Percentiles rank a stretch among this genome's conserved stretches.
phyloP scores from a whole-genome alignment of 2,797 vertebrate species.

The Gobio occitaniae region DNA sequence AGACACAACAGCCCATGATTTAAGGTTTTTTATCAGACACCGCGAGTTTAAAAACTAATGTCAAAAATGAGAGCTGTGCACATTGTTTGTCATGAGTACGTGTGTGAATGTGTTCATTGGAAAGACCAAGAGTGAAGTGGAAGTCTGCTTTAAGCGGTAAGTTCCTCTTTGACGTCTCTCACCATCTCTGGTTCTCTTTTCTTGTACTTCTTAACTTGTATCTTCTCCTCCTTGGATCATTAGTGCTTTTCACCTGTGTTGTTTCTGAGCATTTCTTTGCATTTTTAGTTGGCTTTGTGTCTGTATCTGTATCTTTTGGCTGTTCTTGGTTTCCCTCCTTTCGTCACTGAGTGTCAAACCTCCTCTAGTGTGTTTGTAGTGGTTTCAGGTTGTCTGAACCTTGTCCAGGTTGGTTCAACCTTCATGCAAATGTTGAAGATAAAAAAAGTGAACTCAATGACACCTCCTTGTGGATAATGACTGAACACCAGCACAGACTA shows the following conservation, averaged over 20 bases:
- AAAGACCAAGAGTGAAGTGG: constrained; percentile 16
- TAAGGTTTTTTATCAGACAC: neutral
- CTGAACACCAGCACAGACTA: neutral
- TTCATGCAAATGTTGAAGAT: neutral
- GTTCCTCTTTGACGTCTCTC: constrained; percentile 7
- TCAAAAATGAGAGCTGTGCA: neutral
- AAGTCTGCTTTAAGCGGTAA: constrained; percentile 1
- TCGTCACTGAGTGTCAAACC: neutral
- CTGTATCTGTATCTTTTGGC: neutral
- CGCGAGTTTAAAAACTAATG: neutral
- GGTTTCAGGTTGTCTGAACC: constrained; percentile 20
- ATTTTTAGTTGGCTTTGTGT: neutral
- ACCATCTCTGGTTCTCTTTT: constrained; percentile 17
- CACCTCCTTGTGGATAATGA: constrained; percentile 15
- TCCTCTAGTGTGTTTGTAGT: neutral
- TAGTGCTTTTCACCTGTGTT: neutral
- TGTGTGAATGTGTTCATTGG: neutral
- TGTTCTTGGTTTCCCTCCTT: neutral
- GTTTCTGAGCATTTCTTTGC: neutral
- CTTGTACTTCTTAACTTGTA: constrained; percentile 14
- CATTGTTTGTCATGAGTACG: neutral
- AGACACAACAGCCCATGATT: neutral
- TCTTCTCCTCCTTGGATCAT: neutral
- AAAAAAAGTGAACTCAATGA: neutral
- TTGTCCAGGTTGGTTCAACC: constrained; percentile 15